Evolutionary conservation across 2,888 invertebrate genomes (phyloP), one percentile per base, ranked within the genome.

Genomic region (Malacosoma neustria): DNA sequence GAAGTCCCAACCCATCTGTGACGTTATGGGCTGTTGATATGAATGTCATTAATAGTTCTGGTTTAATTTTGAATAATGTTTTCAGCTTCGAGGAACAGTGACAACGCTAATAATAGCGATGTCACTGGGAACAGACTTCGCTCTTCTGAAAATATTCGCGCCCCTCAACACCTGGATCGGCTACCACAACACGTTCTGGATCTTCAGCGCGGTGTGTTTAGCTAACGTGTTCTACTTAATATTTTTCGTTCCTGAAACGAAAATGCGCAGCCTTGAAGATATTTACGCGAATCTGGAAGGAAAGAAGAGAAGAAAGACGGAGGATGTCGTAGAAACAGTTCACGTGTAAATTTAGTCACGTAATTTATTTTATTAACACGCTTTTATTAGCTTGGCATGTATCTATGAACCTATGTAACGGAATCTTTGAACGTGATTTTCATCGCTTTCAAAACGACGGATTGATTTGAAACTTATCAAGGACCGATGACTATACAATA

Each of bases 241-340:
- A 46, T 79, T 92, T 54, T 93, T 88, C 62, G 94, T 98, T n/a
- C 98, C 98, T 2, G 98, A 98, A 77, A 98, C 98, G 0, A 93
- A 94, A 62, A 97, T 96, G 50, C 92, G 94, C 61, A 92, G 91
- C 34, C 85, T 98, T 38, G 96, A 97, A 71, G 97, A 97, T 49
- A 97, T 98, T 57, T 95, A 96, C 66, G 89, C 91, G 30, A 92
- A 92, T 54, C 86, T 95, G 59, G 90, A 91, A 49, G 91, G 90
- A 1, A 80, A 71, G 39, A 74, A 74, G 22, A 73, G 82, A 36
- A 59, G 48, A 35, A 62, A 51, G 36, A 57, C 57, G 5, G 49
- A 49, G 3, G 48, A 57, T 3, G 49, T 67, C 0, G 67, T 65
- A 1, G 76, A 75, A 42, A 63, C 60, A 0, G 66, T 68, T 44